Percentiles rank a stretch among this genome's conserved stretches.
phyloP scores from a whole-genome alignment of 1,140 invertebrate species.

The Aphelenchoides besseyi region DNA sequence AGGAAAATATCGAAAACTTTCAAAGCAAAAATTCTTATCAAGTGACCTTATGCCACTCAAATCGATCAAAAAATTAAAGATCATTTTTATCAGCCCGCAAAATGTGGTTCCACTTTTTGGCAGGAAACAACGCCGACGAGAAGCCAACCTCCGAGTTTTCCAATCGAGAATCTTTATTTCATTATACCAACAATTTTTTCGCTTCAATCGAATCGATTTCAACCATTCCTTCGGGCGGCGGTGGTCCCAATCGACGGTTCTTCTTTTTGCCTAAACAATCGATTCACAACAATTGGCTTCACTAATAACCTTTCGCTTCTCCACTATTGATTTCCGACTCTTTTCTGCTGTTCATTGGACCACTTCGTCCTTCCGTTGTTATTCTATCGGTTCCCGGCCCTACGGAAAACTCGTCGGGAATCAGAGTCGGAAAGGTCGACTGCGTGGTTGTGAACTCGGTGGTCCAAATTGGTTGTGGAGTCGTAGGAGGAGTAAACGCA shows the following conservation, averaged over 20 bases:
- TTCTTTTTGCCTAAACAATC: background rate
- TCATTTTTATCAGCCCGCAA: background rate
- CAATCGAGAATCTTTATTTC: background rate
- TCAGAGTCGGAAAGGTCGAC: background rate
- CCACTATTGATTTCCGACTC: slow-evolving; percentile 3
- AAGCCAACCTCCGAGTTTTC: background rate
- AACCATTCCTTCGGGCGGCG: background rate
- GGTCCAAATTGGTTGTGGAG: background rate
- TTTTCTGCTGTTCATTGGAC: background rate
- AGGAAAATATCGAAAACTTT: background rate
- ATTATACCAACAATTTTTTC: background rate
- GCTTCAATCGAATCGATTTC: slow-evolving; percentile 1
- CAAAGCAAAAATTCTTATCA: background rate
- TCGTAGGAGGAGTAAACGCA: background rate
- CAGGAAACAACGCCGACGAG: no score
- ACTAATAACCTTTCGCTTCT: background rate
- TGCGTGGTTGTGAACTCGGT: background rate
- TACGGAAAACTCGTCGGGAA: background rate
- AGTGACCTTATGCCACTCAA: background rate
- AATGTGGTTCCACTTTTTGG: no score
- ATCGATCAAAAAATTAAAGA: background rate
- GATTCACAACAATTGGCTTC: background rate
- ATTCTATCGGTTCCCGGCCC: background rate
- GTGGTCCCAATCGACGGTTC: background rate
- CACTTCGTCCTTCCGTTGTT: background rate